Evolutionary conservation across 1,140 invertebrate genomes (phyloP).

Genomic region (Diorhabda carinulata): DNA sequence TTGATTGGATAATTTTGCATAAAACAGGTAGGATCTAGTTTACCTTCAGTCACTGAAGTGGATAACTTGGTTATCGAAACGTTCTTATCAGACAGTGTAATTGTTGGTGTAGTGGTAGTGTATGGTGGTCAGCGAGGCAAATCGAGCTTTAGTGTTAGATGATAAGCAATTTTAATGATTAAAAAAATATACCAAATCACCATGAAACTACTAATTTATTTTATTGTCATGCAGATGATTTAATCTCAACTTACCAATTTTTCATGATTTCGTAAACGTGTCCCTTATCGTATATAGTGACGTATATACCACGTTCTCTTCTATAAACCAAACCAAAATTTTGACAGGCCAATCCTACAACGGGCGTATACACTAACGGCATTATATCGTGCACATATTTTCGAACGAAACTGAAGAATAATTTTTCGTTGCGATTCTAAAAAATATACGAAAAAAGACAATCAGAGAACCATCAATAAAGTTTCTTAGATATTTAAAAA

Average conservation of each 20-base stretch:
- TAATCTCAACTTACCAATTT: conserved; percentile 67
- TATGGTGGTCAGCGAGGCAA: no score
- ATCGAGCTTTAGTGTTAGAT: no score
- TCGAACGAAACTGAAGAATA: conserved; percentile 90
- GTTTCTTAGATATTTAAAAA: neutral
- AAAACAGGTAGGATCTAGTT: no score
- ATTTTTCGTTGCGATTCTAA: conserved; percentile 90
- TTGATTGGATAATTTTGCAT: no score
- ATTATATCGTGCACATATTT: conserved; percentile 94
- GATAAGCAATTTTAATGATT: no score
- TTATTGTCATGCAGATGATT: no score
- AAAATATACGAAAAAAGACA: conserved; percentile 4
- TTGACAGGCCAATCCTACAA: conserved; percentile 94
- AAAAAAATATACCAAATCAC: no score
- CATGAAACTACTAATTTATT: no score
- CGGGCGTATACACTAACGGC: conserved; percentile 98
- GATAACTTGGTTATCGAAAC: no score
- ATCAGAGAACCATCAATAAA: neutral
- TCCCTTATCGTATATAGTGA: conserved; percentile 94
- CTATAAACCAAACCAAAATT: conserved; percentile 94
- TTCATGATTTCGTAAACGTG: conserved; percentile 86
- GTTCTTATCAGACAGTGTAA: no score
- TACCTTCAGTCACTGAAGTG: no score
- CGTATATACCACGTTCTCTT: conserved; percentile 89
- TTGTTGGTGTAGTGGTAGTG: no score